Conservation (phyloP, 2,797 vertebrate genomes). For the Masticophis lateralis region DNA sequence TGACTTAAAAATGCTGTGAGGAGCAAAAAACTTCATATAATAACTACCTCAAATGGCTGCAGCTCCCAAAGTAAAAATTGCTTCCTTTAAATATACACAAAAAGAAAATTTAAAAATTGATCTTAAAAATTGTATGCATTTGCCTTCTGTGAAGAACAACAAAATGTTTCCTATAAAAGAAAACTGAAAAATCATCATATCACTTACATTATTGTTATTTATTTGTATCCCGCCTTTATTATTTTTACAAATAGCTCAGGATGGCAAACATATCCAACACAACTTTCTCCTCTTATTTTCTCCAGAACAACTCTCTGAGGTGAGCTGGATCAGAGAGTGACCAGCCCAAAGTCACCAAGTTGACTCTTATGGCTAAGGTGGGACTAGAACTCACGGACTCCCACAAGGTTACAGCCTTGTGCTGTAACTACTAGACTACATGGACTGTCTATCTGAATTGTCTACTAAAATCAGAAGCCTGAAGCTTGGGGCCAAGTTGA, state of each 20-base stretch:
- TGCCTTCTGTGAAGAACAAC: neutral
- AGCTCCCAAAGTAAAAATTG: neutral
- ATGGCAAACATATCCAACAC: neutral
- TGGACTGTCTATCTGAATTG: neutral
- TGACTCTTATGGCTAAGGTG: neutral
- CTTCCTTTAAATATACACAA: neutral
- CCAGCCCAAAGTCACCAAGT: neutral
- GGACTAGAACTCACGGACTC: neutral
- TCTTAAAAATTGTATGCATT: neutral
- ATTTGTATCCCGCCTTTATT: neutral
- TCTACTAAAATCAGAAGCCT: neutral
- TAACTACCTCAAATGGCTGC: neutral
- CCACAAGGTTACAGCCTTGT: neutral
- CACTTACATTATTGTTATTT: neutral
- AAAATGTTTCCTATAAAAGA: neutral
- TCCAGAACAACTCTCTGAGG: neutral
- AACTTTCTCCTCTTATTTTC: neutral
- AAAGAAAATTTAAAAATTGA: neutral
- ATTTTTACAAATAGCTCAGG: neutral
- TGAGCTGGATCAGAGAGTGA: neutral
- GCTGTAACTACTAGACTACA: neutral
- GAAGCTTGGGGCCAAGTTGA: neutral
- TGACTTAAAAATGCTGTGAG: neutral
- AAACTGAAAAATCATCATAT: neutral
- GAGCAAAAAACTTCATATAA: neutral